Percentiles rank a stretch among this genome's conserved stretches.
These are phyloP conservation scores for Neoarius graeffei DNA, from an alignment of 2,113 vertebrate species.

Conservation along the genomic window DNA sequence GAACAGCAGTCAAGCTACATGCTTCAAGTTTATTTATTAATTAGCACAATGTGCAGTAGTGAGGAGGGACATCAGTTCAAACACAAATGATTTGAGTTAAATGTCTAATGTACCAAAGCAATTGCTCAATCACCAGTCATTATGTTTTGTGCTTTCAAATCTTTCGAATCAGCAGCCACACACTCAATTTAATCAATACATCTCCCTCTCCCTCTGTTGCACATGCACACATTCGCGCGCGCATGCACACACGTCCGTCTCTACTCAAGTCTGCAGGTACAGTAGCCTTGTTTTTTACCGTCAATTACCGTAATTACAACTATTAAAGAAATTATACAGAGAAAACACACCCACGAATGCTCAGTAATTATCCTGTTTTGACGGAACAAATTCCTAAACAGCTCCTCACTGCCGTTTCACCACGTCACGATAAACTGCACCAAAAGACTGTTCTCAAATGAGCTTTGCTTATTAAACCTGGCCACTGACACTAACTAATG, in stretches of 20 bases:
- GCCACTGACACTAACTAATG: background rate
- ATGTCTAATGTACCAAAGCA: conserved; percentile 11
- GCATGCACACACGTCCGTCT: background rate
- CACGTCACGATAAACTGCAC: background rate
- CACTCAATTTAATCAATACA: background rate
- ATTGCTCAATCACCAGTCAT: background rate
- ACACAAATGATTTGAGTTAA: background rate
- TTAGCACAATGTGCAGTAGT: background rate
- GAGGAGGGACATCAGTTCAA: background rate
- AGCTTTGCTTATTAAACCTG: background rate
- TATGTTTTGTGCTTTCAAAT: background rate
- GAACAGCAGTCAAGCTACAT: background rate
- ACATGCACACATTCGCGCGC: background rate
- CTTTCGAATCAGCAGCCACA: background rate
- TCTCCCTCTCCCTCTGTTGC: background rate
- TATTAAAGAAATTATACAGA: background rate
- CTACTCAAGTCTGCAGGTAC: conserved; percentile 4
- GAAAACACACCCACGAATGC: background rate
- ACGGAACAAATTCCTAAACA: background rate
- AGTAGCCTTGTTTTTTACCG: background rate
- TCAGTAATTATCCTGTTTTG: conserved; percentile 12
- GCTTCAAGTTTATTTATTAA: background rate
- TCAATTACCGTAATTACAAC: conserved; percentile 26
- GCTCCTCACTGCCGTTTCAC: background rate
- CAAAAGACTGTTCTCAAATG: background rate